Base-by-base conservation (phyloP, 2,888 invertebrate species). In the Chrysolina americana region DNA sequence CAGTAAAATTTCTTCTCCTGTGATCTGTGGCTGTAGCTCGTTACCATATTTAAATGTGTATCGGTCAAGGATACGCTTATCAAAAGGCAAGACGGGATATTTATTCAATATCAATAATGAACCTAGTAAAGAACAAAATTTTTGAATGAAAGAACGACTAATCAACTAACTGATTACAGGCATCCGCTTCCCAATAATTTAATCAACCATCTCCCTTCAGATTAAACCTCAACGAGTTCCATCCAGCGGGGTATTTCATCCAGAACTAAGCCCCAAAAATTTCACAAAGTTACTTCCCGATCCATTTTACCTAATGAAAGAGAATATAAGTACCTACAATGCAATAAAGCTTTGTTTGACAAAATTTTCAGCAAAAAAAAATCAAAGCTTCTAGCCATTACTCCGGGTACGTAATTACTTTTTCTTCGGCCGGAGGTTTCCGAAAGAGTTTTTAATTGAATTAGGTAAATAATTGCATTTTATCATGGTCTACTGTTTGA, bases 401-500 rank as follows among this genome's bases (percentile, higher is more conserved):
- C 23, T 17, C 44, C 44, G 23, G 17, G 70, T 74, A 23, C 65
- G 70, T 74, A 74, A 74, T 74, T 74, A 70, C 66, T 74, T 74
- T 74, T 74, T 74, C 66, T 74, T 74, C 66, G 70, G 74, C 66
- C 74, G 68, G 36, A 64, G 53, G 69, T 59, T 59, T 59, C 28
- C 36, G 28, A 59, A 59, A 59, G 59, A 59, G 69, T 71, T 74
- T 76, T 74, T 70, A 69, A 74, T 68, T 71, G 71, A 69, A 76
- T 73, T 73, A 73, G 68, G 71, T 66, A 71, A 74, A 70, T 76
- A 76, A 76, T 76, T 76, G 66, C 71, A 47, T 71, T 76, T 66
- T 72, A 71, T 74, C 47, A 73, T 71, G 71, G 68, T 71, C 73
- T 75, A 75, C 70, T 66, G 75, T 76, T 76, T 65, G 36, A 76